These are phyloP conservation scores for Porites rus DNA, from an alignment of 92 coral and sea anemone species.

Conservation along the genomic window DNA sequence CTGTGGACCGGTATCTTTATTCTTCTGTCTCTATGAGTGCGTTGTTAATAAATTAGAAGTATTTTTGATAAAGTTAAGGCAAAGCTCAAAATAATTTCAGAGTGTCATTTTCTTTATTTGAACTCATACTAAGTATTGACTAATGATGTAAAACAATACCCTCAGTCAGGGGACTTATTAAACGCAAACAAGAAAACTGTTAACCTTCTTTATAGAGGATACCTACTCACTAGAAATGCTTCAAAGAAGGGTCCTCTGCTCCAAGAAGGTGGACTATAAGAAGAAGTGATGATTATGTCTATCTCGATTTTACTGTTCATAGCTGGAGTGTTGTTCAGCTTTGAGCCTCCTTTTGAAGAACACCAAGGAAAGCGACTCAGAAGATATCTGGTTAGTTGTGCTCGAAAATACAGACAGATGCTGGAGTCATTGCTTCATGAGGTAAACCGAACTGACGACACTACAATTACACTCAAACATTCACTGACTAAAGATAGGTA, in stretches of 20 bases:
- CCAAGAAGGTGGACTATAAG: no score
- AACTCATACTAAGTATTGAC: neutral
- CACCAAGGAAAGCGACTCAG: conserved; percentile 82
- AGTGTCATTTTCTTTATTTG: neutral
- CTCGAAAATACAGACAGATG: conserved; percentile 84
- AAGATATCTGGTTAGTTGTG: conserved; percentile 78
- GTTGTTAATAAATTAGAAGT: neutral
- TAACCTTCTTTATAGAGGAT: no score
- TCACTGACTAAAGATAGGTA: neutral
- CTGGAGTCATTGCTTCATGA: conserved; percentile 88
- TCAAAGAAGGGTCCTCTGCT: no score
- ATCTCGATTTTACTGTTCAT: neutral
- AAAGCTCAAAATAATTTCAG: neutral
- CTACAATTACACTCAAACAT: neutral
- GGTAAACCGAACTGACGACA: conserved; percentile 40
- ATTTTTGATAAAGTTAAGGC: neutral
- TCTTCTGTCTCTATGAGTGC: neutral
- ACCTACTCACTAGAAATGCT: no score
- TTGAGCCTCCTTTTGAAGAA: conserved; percentile 81
- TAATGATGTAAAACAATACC: no score
- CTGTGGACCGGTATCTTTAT: neutral
- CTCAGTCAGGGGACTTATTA: no score
- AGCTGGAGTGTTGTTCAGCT: conserved; percentile 89
- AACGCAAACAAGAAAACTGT: no score
- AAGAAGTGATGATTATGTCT: neutral